These are phyloP conservation scores for Chaenodraco wilsoni DNA, from an alignment of 2,797 vertebrate genomes.

Conservation along the genomic window DNA sequence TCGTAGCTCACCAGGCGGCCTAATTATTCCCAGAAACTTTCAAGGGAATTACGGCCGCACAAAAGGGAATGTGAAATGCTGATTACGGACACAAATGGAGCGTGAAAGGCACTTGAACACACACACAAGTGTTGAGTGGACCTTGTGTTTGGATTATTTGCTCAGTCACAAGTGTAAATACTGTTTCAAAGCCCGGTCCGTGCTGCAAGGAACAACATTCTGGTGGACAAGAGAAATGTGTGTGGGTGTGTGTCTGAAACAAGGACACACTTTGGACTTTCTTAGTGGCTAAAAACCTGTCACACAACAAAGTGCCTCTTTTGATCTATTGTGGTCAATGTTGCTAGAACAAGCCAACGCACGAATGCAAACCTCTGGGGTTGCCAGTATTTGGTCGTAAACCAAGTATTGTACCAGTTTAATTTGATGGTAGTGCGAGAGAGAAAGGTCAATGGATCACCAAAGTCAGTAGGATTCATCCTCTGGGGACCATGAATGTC, in stretches of 20 bases:
- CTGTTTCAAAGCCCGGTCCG: conserved; percentile 1
- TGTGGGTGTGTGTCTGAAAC: too few relatives aligned
- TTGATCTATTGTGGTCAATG: too few relatives aligned
- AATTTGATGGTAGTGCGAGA: neutral
- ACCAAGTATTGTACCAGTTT: neutral
- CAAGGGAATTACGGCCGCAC: conserved; percentile 6
- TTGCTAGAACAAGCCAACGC: neutral
- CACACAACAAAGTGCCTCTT: too few relatives aligned
- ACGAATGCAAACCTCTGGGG: neutral
- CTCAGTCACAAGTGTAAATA: conserved; percentile 6
- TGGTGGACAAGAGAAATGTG: neutral
- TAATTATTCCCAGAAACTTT: conserved; percentile 6
- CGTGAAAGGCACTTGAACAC: neutral
- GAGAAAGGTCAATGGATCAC: neutral
- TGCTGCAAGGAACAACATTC: conserved; percentile 18
- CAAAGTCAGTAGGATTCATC: neutral
- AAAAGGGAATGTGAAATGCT: conserved; percentile 15
- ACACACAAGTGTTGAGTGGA: neutral
- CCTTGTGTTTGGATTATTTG: conserved; percentile 18
- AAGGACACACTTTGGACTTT: too few relatives aligned
- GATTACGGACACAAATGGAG: neutral
- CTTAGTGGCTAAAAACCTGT: too few relatives aligned
- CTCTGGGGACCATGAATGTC: neutral
- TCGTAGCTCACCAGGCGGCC: neutral
- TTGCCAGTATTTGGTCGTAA: neutral